Evolutionary conservation across 2,888 invertebrate species (phyloP), one percentile per base, ranked within the genome.

Genomic region (Chloromyia formosa): DNA sequence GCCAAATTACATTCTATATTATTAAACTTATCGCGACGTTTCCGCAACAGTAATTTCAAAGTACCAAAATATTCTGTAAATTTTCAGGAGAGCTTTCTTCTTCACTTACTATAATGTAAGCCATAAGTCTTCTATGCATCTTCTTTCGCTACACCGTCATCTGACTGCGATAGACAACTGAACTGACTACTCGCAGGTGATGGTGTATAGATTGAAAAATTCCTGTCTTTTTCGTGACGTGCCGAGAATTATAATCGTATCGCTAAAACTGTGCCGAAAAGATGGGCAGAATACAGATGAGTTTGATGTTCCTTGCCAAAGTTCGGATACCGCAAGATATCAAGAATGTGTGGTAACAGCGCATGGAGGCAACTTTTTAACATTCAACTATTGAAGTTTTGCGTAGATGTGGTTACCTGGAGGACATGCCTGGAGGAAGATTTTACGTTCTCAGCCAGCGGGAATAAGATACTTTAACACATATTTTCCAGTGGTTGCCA

Each of bases 1-100:
- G 62, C 40, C 62, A 62, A 62, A 62, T 62, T 40, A 62, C 40
- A 62, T 62, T 62, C 23, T 62, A 35, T 23, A 62, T 62, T 62
- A 16, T 40, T 35, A 40, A 62, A 40, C 62, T 62, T 62, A 62
- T 62, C 62, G 40, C 14, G n/a, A 23, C 40, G 23, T 62, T 62
- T 62, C 62, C 62, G 62, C 14, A 35, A 62, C 22, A 62, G 40
- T 40, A 23, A 14, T 40, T 62, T 3, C 27, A 35, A 35, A 35
- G 27, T 2, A 35, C 3, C 27, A 35, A 35, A 35, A 35, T 35
- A 35, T 35, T 35, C 27, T 35, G 27, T 35, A 7, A 7, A 35
- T 35, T 35, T 35, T 35, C 27, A 35, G 27, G 2, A 35, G n/a
- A n/a, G n/a, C n/a, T n/a, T n/a, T n/a, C n/a, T n/a, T n/a, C n/a